Evolutionary conservation across 2,797 vertebrate genomes (phyloP), one percentile per base, ranked within the genome.

Genomic region (Gallinago solitaria): DNA sequence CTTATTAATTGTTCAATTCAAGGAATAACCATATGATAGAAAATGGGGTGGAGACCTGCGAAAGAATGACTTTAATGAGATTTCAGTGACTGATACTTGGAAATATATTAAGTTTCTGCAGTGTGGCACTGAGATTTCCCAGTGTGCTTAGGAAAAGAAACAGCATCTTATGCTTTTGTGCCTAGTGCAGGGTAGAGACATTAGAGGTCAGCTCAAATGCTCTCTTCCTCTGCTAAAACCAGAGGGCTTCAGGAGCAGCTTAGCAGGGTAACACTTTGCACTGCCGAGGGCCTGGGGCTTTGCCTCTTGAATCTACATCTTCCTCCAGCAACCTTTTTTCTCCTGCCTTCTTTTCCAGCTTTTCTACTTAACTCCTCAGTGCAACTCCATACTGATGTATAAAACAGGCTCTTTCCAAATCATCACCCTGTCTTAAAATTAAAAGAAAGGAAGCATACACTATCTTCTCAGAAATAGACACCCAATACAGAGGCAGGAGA

Each of bases 1-100:
- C 53, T 97, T 93, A 95, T 96, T 96, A 94, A 96, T 93, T 87
- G 85, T 78, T 94, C 93, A 90, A 80, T 94, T 91, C 69, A 85
- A 91, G 82, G 78, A 85, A 88, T 89, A 93, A 84, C 78, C 60
- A 16, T 90, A 47, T 71, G 69, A 73, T 69, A 78, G 90, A 96
- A 93, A 93, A 94, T 64, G 65, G 79, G 81, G 71, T 80, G 87
- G 89, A 87, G 73, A 67, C 76, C 81, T 67, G 35, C 45, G 59
- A 78, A 87, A 82, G 81, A 87, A 50, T 47, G 11, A 57, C 77
- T 54, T 86, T 70, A 90, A 95, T 73, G 89, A 93, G 65, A 76
- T 82, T 68, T 90, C 54, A 57, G 61, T 64, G 83, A 48, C 35
- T 91, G 87, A 93, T 88, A 76, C 37, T 92, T 91, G 78, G 63